Evolutionary conservation across 2,888 invertebrate species (phyloP).

Genomic region (Neuroscelio doddi): DNA sequence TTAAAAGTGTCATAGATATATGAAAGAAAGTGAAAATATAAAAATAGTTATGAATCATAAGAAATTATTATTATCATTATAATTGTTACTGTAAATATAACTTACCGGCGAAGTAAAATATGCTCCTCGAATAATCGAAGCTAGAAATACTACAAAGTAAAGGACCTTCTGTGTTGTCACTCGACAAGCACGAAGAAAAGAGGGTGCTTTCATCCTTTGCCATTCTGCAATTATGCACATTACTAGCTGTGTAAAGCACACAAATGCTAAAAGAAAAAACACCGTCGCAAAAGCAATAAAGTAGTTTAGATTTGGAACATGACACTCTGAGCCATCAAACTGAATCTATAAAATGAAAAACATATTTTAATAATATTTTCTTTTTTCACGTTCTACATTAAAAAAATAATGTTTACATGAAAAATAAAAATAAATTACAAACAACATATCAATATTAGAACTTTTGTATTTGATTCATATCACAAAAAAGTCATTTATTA

Average conservation of each 20-base stretch:
- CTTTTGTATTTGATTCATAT: too few species aligned
- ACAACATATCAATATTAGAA: too few species aligned
- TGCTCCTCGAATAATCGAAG: slow-evolving; percentile 87
- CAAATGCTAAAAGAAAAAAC: slow-evolving; percentile 87
- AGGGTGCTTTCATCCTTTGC: slow-evolving; percentile 87
- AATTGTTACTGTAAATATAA: slow-evolving; percentile 43
- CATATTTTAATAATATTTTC: too few species aligned
- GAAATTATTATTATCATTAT: too few species aligned
- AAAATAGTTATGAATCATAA: too few species aligned
- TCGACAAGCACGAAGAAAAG: slow-evolving; percentile 85
- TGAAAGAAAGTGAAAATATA: too few species aligned
- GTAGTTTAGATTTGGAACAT: slow-evolving; percentile 87
- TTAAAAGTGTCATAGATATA: too few species aligned
- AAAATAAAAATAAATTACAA: too few species aligned
- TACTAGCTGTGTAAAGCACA: slow-evolving; percentile 88
- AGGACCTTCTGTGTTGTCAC: slow-evolving; percentile 92
- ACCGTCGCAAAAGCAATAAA: slow-evolving; percentile 77
- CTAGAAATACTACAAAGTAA: slow-evolving; percentile 89
- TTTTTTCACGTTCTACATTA: too few species aligned
- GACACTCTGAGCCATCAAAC: slow-evolving; percentile 88
- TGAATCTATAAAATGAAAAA: slow-evolving; percentile 72
- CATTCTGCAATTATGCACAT: slow-evolving; percentile 89
- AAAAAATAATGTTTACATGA: too few species aligned
- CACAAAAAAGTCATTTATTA: too few species aligned
- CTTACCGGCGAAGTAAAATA: slow-evolving; percentile 92